Percentiles rank a stretch among this genome's conserved stretches.
These are phyloP conservation scores for Ostrea edulis DNA, from an alignment of 1,140 invertebrate genomes.

Conservation along the genomic window DNA sequence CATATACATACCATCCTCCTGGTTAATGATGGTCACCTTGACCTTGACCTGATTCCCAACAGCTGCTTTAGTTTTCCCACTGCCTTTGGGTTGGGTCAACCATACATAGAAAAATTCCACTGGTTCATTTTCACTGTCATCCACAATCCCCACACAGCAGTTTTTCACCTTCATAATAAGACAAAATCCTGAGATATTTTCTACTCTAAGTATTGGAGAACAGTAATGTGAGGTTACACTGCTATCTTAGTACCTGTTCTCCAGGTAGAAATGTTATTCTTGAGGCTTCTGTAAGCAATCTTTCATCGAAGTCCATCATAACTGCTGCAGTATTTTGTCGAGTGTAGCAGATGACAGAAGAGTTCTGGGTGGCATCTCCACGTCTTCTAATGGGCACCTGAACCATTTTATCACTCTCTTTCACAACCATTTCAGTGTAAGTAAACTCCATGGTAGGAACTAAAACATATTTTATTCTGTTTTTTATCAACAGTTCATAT, in stretches of 20 bases:
- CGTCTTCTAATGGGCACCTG: constrained; percentile 70
- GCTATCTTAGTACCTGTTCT: constrained; percentile 66
- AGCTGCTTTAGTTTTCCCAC: constrained; percentile 62
- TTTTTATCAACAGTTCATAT: no score
- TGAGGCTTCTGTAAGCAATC: constrained; percentile 72
- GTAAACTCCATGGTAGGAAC: constrained; percentile 75
- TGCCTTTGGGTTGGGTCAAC: constrained; percentile 71
- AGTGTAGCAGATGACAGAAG: constrained; percentile 78
- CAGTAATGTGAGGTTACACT: background rate
- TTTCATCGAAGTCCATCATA: constrained; percentile 75
- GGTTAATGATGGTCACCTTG: constrained; percentile 74
- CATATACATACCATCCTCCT: constrained; percentile 75
- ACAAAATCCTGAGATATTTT: background rate
- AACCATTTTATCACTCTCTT: constrained; percentile 70
- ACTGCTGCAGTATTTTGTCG: constrained; percentile 74
- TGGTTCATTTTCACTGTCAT: constrained; percentile 79
- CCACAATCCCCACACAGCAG: constrained; percentile 76
- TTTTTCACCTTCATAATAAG: constrained; percentile 69
- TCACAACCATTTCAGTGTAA: constrained; percentile 65
- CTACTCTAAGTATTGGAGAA: background rate
- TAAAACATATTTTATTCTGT: constrained; percentile 40
- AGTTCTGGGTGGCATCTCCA: constrained; percentile 72
- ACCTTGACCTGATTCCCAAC: constrained; percentile 69
- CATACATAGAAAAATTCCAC: constrained; percentile 79
- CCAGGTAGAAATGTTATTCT: constrained; percentile 78